Conservation (phyloP, 2,797 vertebrate species). For the Myotis vivesi region DNA sequence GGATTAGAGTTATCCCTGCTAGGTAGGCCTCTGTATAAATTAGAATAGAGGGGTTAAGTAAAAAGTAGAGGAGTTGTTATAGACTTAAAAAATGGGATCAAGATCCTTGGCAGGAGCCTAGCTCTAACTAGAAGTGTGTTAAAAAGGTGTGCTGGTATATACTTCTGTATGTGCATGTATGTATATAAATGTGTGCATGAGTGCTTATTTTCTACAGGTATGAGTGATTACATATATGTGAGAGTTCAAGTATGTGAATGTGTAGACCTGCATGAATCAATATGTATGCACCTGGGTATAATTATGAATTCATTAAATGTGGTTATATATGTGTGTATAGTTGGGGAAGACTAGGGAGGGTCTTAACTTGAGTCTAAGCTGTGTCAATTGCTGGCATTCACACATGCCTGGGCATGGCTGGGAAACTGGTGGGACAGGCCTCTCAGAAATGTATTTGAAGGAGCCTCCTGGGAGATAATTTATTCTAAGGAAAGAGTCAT, state of each 20-base stretch:
- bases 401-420: conserved; percentile 46
- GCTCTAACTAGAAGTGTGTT: background rate
- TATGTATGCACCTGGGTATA: background rate
- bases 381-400: conserved; percentile 4
- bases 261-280: background rate
- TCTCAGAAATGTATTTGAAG: conserved; percentile 16
- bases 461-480: conserved; percentile 21
- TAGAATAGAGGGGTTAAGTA: background rate
- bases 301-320: background rate
- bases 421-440: conserved; percentile 58
- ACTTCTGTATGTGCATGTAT: background rate
- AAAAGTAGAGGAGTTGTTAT: background rate
- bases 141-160: background rate
- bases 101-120: background rate
- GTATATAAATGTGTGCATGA: background rate
- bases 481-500: background rate
- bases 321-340: background rate
- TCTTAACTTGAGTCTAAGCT: conserved; percentile 28
- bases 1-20: background rate
- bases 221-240: background rate
- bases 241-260: background rate
- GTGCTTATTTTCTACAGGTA: background rate
- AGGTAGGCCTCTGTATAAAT: background rate
- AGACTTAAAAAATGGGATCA: background rate
- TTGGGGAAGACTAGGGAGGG: background rate